Evolutionary conservation across 2,888 invertebrate species (phyloP).

Genomic region (Caenorhabditis auriculariae): DNA sequence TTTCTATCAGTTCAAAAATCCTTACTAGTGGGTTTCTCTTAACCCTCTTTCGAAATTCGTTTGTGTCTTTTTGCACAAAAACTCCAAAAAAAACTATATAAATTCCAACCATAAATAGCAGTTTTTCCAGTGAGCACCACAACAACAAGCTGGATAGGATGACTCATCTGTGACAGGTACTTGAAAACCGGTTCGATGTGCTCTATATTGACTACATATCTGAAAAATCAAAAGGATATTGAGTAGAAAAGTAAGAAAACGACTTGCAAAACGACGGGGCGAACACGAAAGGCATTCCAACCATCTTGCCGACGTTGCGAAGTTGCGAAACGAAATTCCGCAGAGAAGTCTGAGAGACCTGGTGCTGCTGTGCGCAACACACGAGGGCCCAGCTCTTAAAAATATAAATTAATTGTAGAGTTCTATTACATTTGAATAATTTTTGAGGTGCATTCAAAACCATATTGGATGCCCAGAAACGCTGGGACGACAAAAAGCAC

Average conservation of each 20-base stretch:
- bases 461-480: too few species aligned
- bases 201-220: neutral
- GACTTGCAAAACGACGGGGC: conserved; percentile 14
- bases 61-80: too few species aligned
- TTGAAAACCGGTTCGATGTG: conserved; percentile 5
- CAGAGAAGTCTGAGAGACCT: conserved; percentile 1
- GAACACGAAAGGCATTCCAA: conserved; percentile 21
- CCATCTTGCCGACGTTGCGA: conserved; percentile 10
- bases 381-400: conserved; percentile 24
- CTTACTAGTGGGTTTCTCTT: too few species aligned
- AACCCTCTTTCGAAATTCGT: too few species aligned
- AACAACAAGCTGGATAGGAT: conserved; percentile 12
- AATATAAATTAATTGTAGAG: neutral
- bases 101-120: conserved; percentile 8
- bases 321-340: conserved; percentile 8
- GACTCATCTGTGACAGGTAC: neutral
- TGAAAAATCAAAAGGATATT: neutral
- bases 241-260: neutral
- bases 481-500: too few species aligned
- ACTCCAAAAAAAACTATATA: neutral
- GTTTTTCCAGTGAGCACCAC: conserved; percentile 25
- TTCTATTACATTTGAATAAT: neutral
- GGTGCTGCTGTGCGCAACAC: conserved; percentile 6
- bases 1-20: too few species aligned
- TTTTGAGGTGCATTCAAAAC: too few species aligned